These are phyloP conservation scores for Adrianichthys oophorus DNA, from an alignment of 2,797 vertebrate genomes.

Conservation along the genomic window DNA sequence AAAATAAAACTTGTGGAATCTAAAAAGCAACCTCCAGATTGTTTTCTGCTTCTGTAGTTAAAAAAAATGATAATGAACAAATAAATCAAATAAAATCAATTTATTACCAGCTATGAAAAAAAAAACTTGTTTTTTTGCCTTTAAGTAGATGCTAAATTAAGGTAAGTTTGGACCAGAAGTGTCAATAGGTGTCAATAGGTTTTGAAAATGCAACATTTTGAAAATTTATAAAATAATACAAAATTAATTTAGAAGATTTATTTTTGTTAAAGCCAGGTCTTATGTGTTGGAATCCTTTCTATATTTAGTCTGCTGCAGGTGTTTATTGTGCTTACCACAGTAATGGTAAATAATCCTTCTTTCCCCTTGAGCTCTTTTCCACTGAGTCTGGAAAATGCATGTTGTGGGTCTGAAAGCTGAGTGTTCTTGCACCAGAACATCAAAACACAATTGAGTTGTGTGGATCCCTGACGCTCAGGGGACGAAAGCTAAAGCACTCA, in stretches of 20 bases:
- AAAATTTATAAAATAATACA: too few relatives aligned
- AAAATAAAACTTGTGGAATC: too few relatives aligned
- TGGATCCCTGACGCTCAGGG: constrained; percentile 77
- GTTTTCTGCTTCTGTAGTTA: too few relatives aligned
- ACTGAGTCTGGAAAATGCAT: constrained; percentile 85
- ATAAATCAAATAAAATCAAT: too few relatives aligned
- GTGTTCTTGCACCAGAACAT: constrained; percentile 89
- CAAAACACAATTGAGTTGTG: constrained; percentile 92
- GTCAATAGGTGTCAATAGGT: too few relatives aligned
- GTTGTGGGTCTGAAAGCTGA: constrained; percentile 91
- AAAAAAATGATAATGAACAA: too few relatives aligned
- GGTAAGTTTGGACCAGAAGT: too few relatives aligned
- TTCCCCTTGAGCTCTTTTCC: constrained; percentile 41
- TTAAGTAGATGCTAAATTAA: too few relatives aligned
- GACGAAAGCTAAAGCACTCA: constrained; percentile 65
- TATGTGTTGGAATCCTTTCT: constrained; percentile 20
- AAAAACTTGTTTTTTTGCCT: too few relatives aligned
- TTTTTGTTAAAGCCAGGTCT: neutral
- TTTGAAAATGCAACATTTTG: too few relatives aligned
- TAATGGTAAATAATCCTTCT: constrained; percentile 48
- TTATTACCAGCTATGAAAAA: too few relatives aligned
- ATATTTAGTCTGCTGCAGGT: constrained; percentile 22
- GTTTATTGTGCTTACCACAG: constrained; percentile 22
- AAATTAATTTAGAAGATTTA: constrained; percentile 2
- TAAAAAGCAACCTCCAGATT: too few relatives aligned